Percentiles rank a stretch among this genome's conserved stretches.
phyloP scores from a whole-genome alignment of 1,140 invertebrate genomes.

The Drosophila biarmipes region DNA sequence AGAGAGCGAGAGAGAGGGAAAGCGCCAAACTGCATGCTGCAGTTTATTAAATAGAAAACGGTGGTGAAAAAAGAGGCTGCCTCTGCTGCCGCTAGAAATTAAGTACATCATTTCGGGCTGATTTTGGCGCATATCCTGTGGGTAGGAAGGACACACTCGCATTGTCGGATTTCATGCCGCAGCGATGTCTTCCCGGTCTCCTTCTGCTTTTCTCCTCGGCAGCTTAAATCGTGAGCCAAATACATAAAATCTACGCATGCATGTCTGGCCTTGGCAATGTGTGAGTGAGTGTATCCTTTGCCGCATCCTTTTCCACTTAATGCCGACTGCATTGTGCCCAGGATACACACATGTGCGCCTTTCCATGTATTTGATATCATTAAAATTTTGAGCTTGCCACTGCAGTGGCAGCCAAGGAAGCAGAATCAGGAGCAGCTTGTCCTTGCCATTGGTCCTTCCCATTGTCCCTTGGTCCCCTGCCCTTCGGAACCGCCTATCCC shows the following conservation, averaged over 20 bases:
- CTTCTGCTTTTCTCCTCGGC: constrained; percentile 11
- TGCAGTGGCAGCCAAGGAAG: constrained; percentile 45
- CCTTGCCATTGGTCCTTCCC: constrained; percentile 57
- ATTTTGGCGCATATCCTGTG: constrained; percentile 79
- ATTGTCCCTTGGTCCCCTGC: constrained; percentile 19
- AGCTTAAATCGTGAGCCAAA: constrained; percentile 77
- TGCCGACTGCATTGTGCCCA: constrained; percentile 59
- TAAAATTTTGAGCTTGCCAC: constrained; percentile 66
- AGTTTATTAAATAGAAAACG: constrained; percentile 76
- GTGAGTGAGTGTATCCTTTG: constrained; percentile 38
- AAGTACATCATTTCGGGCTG: constrained; percentile 74
- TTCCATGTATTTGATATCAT: constrained; percentile 64
- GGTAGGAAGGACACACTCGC: constrained; percentile 47
- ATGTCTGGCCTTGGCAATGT: constrained; percentile 13
- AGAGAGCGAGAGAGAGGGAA: not conserved
- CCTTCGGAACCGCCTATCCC: constrained; percentile 10
- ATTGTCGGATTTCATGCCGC: constrained; percentile 73
- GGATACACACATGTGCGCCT: constrained; percentile 16
- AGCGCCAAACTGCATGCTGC: constrained; percentile 59
- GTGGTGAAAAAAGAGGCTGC: constrained; percentile 29
- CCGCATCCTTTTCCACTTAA: constrained; percentile 68
- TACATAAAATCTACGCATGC: constrained; percentile 71
- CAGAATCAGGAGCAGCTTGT: constrained; percentile 54
- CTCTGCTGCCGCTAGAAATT: constrained; percentile 42
- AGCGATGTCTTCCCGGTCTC: constrained; percentile 52